Evolutionary conservation across 2,888 invertebrate species (phyloP).

Genomic region (Drosophila kanekoi): DNA sequence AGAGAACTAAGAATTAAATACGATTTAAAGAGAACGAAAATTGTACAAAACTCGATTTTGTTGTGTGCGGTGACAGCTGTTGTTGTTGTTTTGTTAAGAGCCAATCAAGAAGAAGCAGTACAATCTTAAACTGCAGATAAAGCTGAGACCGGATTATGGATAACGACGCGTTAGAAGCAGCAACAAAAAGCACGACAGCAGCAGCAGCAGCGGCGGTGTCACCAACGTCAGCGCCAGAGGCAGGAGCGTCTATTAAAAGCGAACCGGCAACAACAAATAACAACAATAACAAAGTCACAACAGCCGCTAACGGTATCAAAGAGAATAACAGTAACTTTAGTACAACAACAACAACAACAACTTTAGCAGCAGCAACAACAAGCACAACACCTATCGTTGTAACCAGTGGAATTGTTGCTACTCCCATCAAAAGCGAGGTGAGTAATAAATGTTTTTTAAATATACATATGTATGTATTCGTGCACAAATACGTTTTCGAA

Average conservation of each 20-base stretch:
- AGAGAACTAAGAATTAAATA: constrained; percentile 27
- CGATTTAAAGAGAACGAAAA: constrained; percentile 10
- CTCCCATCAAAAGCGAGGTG: constrained; percentile 74
- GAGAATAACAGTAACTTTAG: constrained; percentile 84
- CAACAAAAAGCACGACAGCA: constrained; percentile 71
- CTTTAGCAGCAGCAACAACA: constrained; percentile 46
- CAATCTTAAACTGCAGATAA: constrained; percentile 46
- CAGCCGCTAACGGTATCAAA: constrained; percentile 84
- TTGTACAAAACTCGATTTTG: constrained; percentile 29
- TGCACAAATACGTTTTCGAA: constrained; percentile 22
- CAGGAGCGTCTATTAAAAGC: constrained; percentile 58
- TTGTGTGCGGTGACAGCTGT: constrained; percentile 48
- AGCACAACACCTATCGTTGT: constrained; percentile 78
- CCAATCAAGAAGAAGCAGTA: constrained; percentile 24
- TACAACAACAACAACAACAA: constrained; percentile 73
- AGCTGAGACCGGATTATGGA: constrained; percentile 82
- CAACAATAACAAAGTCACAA: constrained; percentile 69
- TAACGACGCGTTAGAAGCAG: constrained; percentile 80
- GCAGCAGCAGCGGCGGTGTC: constrained; percentile 39
- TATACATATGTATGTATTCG: constrained; percentile 7
- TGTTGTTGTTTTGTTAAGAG: constrained; percentile 53
- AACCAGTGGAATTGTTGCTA: constrained; percentile 65
- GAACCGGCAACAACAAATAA: constrained; percentile 70
- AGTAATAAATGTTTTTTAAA: constrained; percentile 52
- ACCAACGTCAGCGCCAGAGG: constrained; percentile 42